Conservation (phyloP, 2,888 invertebrate genomes). For the Drosophila neutralis region DNA sequence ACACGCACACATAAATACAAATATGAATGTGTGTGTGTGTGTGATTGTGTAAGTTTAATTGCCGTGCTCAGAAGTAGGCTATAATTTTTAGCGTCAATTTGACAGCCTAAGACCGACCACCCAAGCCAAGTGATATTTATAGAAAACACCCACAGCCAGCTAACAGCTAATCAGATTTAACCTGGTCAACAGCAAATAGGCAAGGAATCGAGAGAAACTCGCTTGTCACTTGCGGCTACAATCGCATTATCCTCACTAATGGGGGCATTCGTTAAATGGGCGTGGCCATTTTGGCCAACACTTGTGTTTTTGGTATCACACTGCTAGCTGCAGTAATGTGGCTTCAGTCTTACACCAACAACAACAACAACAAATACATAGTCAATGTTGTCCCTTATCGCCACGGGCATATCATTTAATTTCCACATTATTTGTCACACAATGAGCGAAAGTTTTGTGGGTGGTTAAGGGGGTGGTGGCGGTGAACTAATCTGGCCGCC, state of each 20-base stretch:
- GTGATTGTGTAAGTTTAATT: conserved; percentile 45
- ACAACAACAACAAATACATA: conserved; percentile 12
- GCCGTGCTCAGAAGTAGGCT: conserved; percentile 56
- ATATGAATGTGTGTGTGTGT: neutral
- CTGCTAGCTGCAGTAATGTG: conserved; percentile 59
- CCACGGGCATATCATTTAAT: conserved; percentile 76
- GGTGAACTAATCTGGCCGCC: conserved; percentile 49
- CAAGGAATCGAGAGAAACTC: conserved; percentile 19
- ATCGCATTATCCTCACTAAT: conserved; percentile 41
- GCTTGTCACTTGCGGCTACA: conserved; percentile 33
- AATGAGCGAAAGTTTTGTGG: conserved; percentile 19
- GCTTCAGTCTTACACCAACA: conserved; percentile 56
- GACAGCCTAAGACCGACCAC: conserved; percentile 28
- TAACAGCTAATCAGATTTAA: conserved; percentile 45
- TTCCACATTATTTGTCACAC: conserved; percentile 79
- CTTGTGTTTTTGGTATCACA: conserved; percentile 12
- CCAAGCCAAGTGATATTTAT: conserved; percentile 45
- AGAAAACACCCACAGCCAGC: conserved; percentile 3
- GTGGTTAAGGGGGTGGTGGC: conserved; percentile 4
- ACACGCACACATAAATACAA: neutral
- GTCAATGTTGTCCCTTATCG: conserved; percentile 64
- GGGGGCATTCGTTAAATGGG: conserved; percentile 10
- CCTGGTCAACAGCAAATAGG: conserved; percentile 31
- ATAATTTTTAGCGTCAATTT: conserved; percentile 52
- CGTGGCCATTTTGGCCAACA: conserved; percentile 30